phyloP scores from a whole-genome alignment of 2,888 invertebrate genomes.

The Molanna angustata region DNA sequence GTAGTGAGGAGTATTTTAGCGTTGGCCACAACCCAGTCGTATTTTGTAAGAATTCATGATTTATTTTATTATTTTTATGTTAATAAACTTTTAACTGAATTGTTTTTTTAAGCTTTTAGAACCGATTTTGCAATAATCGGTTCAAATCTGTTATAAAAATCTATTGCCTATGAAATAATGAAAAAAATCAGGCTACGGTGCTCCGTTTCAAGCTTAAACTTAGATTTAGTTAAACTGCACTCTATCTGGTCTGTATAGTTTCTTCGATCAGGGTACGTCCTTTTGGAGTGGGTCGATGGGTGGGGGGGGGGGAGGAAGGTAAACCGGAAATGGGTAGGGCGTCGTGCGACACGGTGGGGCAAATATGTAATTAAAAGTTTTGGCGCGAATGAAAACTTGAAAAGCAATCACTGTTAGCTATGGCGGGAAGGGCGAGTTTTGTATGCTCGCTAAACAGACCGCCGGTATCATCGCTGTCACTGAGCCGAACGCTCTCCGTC shows the following conservation, averaged over 20 bases:
- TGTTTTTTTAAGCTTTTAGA: too few relatives aligned
- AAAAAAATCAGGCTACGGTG: background rate
- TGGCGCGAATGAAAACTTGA: conserved; percentile 33
- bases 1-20: too few relatives aligned
- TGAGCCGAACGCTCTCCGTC: too few relatives aligned
- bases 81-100: too few relatives aligned
- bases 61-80: too few relatives aligned
- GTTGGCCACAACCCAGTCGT: too few relatives aligned
- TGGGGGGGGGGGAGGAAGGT: background rate
- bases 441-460: background rate
- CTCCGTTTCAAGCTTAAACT: background rate
- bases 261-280: background rate
- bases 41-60: too few relatives aligned
- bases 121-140: too few relatives aligned
- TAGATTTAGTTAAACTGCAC: background rate
- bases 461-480: too few relatives aligned
- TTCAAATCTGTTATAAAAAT: too few relatives aligned
- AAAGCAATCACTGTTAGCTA: conserved; percentile 30
- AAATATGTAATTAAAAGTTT: conserved; percentile 34
- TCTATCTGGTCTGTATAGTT: background rate
- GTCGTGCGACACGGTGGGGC: conserved; percentile 5
- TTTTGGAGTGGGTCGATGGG: background rate
- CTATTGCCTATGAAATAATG: too few relatives aligned
- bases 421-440: conserved; percentile 2
- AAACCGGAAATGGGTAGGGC: background rate